These are phyloP conservation scores for Xestia rhomboidea DNA, from an alignment of 2,888 invertebrate genomes.

Conservation along the genomic window DNA sequence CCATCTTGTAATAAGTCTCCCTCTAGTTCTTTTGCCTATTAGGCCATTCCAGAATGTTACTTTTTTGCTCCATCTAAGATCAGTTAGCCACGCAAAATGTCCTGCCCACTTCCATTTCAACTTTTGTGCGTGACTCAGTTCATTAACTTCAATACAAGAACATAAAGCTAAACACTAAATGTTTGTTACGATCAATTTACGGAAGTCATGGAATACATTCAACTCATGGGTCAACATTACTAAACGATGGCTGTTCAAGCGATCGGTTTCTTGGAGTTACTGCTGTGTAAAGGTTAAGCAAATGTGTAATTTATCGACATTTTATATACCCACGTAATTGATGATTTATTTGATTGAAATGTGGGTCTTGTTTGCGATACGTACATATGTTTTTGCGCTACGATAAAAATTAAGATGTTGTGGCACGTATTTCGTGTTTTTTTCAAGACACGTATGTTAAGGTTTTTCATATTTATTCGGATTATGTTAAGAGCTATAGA, in stretches of 20 bases:
- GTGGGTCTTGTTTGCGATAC: neutral
- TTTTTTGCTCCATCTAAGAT: too few species aligned
- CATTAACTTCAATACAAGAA: constrained; percentile 16
- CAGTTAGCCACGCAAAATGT: too few species aligned
- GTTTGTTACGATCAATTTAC: constrained; percentile 25
- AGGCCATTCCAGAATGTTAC: too few species aligned
- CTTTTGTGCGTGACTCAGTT: too few species aligned
- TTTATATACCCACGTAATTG: neutral
- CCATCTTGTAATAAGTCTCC: too few species aligned
- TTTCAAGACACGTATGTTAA: too few species aligned
- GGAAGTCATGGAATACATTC: constrained; percentile 13
- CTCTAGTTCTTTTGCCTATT: too few species aligned
- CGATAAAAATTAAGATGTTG: neutral
- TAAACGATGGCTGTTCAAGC: neutral
- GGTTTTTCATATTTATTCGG: too few species aligned
- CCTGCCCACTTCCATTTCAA: too few species aligned
- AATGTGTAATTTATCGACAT: constrained; percentile 26
- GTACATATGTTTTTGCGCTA: neutral
- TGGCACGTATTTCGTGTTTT: neutral
- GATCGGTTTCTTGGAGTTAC: constrained; percentile 14
- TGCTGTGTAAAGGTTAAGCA: neutral
- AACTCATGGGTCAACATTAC: constrained; percentile 10
- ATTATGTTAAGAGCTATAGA: too few species aligned
- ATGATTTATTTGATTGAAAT: constrained; percentile 20
- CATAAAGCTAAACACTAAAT: constrained; percentile 1